Evolutionary conservation across 2,797 vertebrate species (phyloP).

Genomic region (Phalanger gymnotis): DNA sequence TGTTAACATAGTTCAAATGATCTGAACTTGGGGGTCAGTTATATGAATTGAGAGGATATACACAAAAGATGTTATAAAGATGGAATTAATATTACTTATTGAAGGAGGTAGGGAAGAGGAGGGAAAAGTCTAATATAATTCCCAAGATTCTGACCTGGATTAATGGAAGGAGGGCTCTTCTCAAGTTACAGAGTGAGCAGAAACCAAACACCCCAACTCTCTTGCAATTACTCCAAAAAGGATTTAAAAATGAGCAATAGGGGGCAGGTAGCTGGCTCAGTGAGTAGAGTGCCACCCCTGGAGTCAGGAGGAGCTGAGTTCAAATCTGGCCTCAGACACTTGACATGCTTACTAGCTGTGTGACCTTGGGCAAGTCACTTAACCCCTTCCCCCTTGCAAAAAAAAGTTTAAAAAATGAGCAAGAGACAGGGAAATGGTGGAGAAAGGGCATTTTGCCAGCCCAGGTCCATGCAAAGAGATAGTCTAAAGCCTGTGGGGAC

Average conservation of each 20-base stretch:
- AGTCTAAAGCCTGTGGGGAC: neutral
- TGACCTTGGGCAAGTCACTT: too few relatives aligned
- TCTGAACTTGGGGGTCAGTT: neutral
- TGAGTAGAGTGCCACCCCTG: too few relatives aligned
- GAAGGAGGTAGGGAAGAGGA: neutral
- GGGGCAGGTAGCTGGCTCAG: too few relatives aligned
- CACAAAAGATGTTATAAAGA: neutral
- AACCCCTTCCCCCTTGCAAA: too few relatives aligned
- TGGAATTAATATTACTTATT: neutral
- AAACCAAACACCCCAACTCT: neutral
- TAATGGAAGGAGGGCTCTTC: neutral
- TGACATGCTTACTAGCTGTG: too few relatives aligned
- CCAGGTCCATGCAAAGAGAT: neutral
- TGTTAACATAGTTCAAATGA: neutral
- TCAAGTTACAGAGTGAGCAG: neutral
- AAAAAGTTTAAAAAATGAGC: too few relatives aligned
- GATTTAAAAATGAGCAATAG: neutral
- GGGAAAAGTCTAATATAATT: neutral
- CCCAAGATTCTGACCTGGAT: neutral
- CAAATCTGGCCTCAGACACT: too few relatives aligned
- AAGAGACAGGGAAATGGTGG: neutral
- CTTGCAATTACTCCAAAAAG: neutral
- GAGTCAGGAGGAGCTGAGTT: too few relatives aligned
- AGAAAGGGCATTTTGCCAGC: neutral
- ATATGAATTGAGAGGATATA: neutral